A percentile compares a stretch with the other conserved stretches of the same genome.
These are phyloP conservation scores for Fabriciana adippe DNA, from an alignment of 2,888 invertebrate species.

Conservation along the genomic window DNA sequence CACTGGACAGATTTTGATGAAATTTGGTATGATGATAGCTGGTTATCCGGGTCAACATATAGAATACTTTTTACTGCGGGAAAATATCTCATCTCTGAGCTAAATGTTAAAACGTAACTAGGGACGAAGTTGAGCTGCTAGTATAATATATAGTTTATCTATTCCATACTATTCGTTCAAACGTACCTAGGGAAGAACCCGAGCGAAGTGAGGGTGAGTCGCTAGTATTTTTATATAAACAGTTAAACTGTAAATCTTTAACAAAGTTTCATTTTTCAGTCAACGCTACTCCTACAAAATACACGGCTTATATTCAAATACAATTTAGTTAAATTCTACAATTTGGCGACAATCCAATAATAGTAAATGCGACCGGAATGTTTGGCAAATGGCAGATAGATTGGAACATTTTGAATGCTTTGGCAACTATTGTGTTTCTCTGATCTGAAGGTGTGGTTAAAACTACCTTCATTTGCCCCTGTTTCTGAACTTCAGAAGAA, in stretches of 20 bases:
- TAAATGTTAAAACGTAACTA: too few species aligned
- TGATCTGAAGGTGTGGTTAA: slow-evolving; percentile 31
- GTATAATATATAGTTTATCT: too few species aligned
- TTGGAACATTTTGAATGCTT: slow-evolving; percentile 30
- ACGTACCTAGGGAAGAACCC: too few species aligned
- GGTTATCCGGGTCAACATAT: too few species aligned
- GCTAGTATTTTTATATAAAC: too few species aligned
- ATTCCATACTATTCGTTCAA: too few species aligned
- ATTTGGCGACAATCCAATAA: slow-evolving; percentile 46
- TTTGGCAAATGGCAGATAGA: slow-evolving; percentile 54
- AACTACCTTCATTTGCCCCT: slow-evolving; percentile 23
- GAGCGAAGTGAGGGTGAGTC: too few species aligned
- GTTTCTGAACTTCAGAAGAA: slow-evolving; percentile 7
- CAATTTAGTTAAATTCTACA: slow-evolving; percentile 32
- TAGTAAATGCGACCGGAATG: slow-evolving; percentile 46
- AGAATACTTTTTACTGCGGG: too few species aligned
- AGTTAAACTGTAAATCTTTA: not conserved
- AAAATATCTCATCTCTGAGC: too few species aligned
- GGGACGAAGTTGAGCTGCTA: too few species aligned
- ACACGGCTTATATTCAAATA: slow-evolving; percentile 26
- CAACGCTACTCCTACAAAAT: slow-evolving; percentile 14
- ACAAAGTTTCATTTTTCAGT: slow-evolving; percentile 7
- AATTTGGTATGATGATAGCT: too few species aligned
- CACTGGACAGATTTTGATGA: too few species aligned
- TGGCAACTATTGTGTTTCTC: slow-evolving; percentile 33